Evolutionary conservation across 1,140 invertebrate genomes (phyloP), one percentile per base, ranked within the genome.

Genomic region (Piezodorus guildinii): DNA sequence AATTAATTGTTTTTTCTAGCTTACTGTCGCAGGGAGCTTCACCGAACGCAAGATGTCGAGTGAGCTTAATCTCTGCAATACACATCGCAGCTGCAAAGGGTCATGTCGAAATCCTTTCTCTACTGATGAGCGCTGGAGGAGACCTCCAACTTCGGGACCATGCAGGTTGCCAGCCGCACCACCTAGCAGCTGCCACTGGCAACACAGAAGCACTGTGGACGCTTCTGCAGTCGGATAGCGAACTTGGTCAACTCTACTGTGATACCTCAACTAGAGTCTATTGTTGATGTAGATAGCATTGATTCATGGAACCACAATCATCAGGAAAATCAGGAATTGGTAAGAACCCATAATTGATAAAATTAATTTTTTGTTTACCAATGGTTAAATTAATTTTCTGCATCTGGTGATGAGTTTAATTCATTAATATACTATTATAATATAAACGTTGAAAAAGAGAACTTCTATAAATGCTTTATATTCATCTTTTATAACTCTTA

Each of bases 1-100:
- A n/a, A n/a, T n/a, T n/a, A n/a, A 10, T 39, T 39, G 17, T 49
- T 49, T 21, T 49, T 12, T 49, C 2, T 14, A 49, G 46, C n/a
- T n/a, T 75, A 1, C 68, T 78, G 1, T 72, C 75, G 56, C 69
- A 70, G 0, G 77, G 77, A 0, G 77, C 77, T 0, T 76, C 73
- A 59, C 71, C 74, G 0, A 76, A 78, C 62, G 75, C 77, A n/a
- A 77, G 75, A 54, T 79, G 78, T 62, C 72, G 74, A 2, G 54
- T 72, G 21, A 73, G 69, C 59, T 66, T 73, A 25, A 73, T 77
- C 3, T 77, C 77, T 5, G 76, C 75, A 0, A 74, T 74, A 61
- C 77, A 78, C 67, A 58, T 74, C 17, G 69, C 71, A 12, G 75
- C 77, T 0, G 74, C 75, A 0, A 63, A 75, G 2, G 65, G 65